phyloP scores from a whole-genome alignment of 1,140 invertebrate species.

The Leptinotarsa lineolata region DNA sequence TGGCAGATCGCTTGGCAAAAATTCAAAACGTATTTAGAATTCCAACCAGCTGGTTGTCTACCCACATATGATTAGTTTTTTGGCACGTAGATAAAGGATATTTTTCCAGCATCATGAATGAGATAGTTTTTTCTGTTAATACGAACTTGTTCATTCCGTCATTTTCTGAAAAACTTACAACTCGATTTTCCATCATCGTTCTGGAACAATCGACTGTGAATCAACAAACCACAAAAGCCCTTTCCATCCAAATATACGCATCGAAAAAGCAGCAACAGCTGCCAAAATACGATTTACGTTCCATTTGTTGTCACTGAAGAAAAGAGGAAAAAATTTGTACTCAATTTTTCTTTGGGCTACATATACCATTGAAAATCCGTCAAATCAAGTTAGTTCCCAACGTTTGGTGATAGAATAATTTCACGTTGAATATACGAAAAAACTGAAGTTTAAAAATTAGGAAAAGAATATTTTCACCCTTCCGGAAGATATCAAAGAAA shows the following conservation, averaged over 20 bases:
- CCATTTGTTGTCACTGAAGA: too few species aligned
- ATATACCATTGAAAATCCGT: too few species aligned
- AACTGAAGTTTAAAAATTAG: neutral
- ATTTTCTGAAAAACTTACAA: neutral
- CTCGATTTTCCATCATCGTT: conserved; percentile 5
- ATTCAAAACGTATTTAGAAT: too few species aligned
- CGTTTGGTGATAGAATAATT: too few species aligned
- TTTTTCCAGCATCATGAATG: too few species aligned
- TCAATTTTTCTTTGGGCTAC: conserved; percentile 29
- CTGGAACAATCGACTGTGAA: neutral
- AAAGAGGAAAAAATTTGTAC: conserved; percentile 21
- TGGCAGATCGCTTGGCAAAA: too few species aligned
- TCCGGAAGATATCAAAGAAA: too few species aligned
- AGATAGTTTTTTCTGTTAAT: too few species aligned
- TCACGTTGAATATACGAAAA: neutral
- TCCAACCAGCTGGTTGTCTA: too few species aligned
- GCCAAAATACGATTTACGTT: conserved; percentile 25
- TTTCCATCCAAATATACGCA: conserved; percentile 6
- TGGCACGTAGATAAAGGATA: too few species aligned
- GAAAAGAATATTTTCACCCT: conserved; percentile 7
- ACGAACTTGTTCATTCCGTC: neutral
- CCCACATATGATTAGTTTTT: too few species aligned
- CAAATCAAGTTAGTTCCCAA: too few species aligned
- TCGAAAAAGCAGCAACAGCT: conserved; percentile 25
- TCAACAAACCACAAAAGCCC: conserved; percentile 16